A percentile compares a stretch with the other conserved stretches of the same genome.
Conservation (phyloP, 2,888 invertebrate genomes). For the Incurvaria masculella region DNA sequence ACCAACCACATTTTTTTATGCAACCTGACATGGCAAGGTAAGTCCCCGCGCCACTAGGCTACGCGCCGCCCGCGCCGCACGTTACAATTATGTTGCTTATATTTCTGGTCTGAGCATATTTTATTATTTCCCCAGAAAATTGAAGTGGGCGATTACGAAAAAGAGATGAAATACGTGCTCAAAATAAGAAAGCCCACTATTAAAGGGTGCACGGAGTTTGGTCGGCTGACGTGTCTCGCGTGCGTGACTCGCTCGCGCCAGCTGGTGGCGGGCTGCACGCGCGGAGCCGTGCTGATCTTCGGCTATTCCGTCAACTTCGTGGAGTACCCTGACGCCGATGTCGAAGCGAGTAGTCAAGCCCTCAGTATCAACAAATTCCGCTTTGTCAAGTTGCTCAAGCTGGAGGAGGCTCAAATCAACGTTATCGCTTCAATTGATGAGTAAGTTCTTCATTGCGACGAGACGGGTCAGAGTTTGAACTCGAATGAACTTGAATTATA, state of each 20-base stretch:
- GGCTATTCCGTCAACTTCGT: conserved; percentile 45
- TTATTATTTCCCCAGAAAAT: not conserved
- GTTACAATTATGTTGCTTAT: too few species aligned
- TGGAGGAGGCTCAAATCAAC: conserved; percentile 38
- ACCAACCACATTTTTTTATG: too few species aligned
- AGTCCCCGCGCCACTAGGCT: too few species aligned
- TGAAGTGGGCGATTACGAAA: conserved; percentile 9
- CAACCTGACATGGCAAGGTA: too few species aligned
- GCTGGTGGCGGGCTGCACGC: conserved; percentile 45
- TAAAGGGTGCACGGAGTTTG: conserved; percentile 28
- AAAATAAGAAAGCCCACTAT: conserved; percentile 27
- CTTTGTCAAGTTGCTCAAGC: conserved; percentile 48
- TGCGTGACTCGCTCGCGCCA: conserved; percentile 48
- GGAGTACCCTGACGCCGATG: conserved; percentile 22
- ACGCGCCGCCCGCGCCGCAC: too few species aligned
- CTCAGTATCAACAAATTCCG: conserved; percentile 32
- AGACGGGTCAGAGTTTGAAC: too few species aligned
- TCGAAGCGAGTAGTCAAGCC: too few species aligned
- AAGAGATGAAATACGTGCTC: conserved; percentile 23
- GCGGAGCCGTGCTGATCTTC: conserved; percentile 49
- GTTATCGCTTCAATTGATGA: conserved; percentile 49
- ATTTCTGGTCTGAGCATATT: too few species aligned
- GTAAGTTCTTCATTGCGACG: too few species aligned
- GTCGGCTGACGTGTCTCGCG: conserved; percentile 47
- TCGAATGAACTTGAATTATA: too few species aligned